Percentiles rank a stretch among this genome's conserved stretches.
These are phyloP conservation scores for Camponotus fellah DNA, from an alignment of 2,888 invertebrate species.

Conservation along the genomic window DNA sequence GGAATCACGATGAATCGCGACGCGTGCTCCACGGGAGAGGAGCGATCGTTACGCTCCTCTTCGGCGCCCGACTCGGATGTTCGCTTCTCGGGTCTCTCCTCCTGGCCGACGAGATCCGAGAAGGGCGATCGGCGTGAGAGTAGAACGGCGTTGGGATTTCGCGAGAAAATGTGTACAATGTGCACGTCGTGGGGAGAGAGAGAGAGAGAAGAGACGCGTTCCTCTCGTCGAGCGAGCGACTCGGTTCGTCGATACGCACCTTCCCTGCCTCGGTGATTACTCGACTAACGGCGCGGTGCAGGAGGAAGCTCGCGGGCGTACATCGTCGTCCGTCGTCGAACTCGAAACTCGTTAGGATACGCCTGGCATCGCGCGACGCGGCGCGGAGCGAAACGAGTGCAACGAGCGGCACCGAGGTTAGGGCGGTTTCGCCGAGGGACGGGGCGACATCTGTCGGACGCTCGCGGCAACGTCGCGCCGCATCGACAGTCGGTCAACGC, in stretches of 20 bases:
- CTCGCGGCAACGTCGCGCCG: slow-evolving; percentile 63
- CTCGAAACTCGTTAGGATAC: slow-evolving; percentile 62
- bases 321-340: slow-evolving; percentile 66
- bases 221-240: background rate
- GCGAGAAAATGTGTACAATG: background rate
- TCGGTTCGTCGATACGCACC: slow-evolving; percentile 48
- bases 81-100: background rate
- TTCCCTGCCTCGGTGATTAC: slow-evolving; percentile 12
- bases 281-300: slow-evolving; percentile 43
- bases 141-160: background rate
- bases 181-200: background rate
- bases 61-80: background rate
- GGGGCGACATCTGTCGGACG: slow-evolving; percentile 77
- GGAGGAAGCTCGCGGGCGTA: slow-evolving; percentile 63
- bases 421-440: slow-evolving; percentile 60
- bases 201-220: slow-evolving; percentile 1
- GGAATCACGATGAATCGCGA: slow-evolving; percentile 50
- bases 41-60: slow-evolving; percentile 30
- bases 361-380: slow-evolving; percentile 66
- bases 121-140: background rate
- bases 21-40: slow-evolving; percentile 50
- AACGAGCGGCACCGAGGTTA: slow-evolving; percentile 70
- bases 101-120: background rate
- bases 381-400: slow-evolving; percentile 40
- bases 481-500: slow-evolving; percentile 21